Evolutionary conservation across 1,140 invertebrate genomes (phyloP), one percentile per base, ranked within the genome.

Genomic region (Saxidomus purpurata): DNA sequence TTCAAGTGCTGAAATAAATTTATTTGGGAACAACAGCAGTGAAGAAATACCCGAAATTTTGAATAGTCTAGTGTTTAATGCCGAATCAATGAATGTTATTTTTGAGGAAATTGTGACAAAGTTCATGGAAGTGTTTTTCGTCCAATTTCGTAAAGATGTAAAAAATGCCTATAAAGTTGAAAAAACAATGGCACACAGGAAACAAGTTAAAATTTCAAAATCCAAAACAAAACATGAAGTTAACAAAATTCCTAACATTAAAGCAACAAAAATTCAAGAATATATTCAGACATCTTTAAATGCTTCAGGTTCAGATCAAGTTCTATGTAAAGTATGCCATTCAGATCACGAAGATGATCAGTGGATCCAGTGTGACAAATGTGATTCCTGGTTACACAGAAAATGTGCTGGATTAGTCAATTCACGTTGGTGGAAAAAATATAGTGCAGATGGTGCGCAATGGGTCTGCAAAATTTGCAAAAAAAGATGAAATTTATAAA

Each of bases 141-240:
- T 31, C 25, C 67, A 69, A 38, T 69, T 69, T 38, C 25, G 67
- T 31, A 69, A 69, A 34, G 67, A 69, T 34, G 17, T 31, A 28
- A 31, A 31, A 69, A n/a, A 69, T 3, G 25, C 67, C 4, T 69
- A 31, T 69, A 31, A n/a, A 31, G 67, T 69, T 4, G 67, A n/a
- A 69, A 69, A 69, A 38, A 69, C 67, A 19, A 69, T 69, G 67
- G 67, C 67, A 69, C 67, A 69, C 36, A 69, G 67, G 34, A 69
- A 69, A 38, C 67, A 69, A 47, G 43, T 47, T 47, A 47, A 47
- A 47, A 17, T 47, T 47, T 47, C 43, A 47, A 17, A 47, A 47
- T 47, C 8, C 17, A 47, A 47, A 47, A 47, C 43, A 47, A 17
- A 47, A n/a, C n/a, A n/a, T n/a, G n/a, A n/a, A n/a, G n/a, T n/a